Evolutionary conservation across 2,888 invertebrate genomes (phyloP), one percentile per base, ranked within the genome.

Genomic region (Caenorhabditis auriculariae): DNA sequence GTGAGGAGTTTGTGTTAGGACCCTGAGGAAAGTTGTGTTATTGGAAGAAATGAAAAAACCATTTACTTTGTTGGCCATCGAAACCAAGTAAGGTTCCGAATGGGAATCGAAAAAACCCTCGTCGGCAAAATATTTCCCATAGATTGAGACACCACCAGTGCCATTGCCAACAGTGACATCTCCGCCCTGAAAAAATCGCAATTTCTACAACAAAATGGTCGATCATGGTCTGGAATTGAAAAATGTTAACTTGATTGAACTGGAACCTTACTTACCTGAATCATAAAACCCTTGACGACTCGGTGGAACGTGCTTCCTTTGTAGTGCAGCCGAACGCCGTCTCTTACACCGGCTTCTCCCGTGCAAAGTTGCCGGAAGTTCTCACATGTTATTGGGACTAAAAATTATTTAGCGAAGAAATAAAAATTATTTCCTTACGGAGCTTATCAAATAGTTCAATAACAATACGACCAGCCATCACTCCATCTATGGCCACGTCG

Each of bases 61-160:
- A 9, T 83, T 91, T 91, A 69, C 96, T 95, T 79, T 93, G 85
- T 98, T 98, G n/a, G 96, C 96, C 96, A 98, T 98, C 42, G 94
- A 95, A 58, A 98, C 86, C 71, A 96, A 85, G 83, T 89, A 93
- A 19, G 93, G 90, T 72, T 88, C 87, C 77, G 73, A 62, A 54
- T 76, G 76, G 46, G 67, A 69, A 29, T 65, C 52, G 4, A 39
- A 88, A 84, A 96, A 93, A 79, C 88, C 88, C 85, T 98, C 96
- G 88, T 98, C 96, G 92, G 91, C 90, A 86, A 95, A 96, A 43
- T 90, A 91, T 71, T 93, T 92, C 58, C 95, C 96, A 84, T 93
- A 96, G 75, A 98, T 92, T 15, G 94, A 94, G 84, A 95, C 96
- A 7, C 96, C 96, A 24, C 96, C 95, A 55, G 93, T 94, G 9